Conservation (phyloP, 2,888 invertebrate genomes). For the Dicyrtoma fusca region DNA sequence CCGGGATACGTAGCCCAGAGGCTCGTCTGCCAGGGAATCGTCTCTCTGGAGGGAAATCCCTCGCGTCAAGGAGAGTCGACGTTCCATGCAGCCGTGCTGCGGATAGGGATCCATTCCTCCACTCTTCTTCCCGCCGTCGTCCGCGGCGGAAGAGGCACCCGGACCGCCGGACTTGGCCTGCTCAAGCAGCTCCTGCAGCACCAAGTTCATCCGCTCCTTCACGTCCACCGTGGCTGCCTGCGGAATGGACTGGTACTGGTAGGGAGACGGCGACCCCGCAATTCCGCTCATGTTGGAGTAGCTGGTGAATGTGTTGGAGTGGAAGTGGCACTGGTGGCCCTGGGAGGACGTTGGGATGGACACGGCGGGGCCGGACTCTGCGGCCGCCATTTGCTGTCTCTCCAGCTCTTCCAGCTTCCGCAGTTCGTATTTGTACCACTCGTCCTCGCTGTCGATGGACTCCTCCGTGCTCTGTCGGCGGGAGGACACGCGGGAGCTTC, state of each 20-base stretch:
- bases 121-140: neutral
- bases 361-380: slow-evolving; percentile 40
- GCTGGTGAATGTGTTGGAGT: slow-evolving; percentile 23
- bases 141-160: neutral
- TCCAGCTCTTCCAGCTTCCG: slow-evolving; percentile 85
- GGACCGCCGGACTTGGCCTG: slow-evolving; percentile 63
- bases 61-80: slow-evolving; percentile 54
- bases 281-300: slow-evolving; percentile 58
- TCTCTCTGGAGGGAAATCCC: slow-evolving; percentile 50
- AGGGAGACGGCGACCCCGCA: slow-evolving; percentile 20
- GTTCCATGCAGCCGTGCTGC: slow-evolving; percentile 24
- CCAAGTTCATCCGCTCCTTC: slow-evolving; percentile 79
- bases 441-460: slow-evolving; percentile 90
- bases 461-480: slow-evolving; percentile 89
- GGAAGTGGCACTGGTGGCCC: slow-evolving; percentile 31
- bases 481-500: slow-evolving; percentile 83
- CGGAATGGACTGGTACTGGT: slow-evolving; percentile 47
- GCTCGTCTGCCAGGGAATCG: slow-evolving; percentile 56
- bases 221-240: slow-evolving; percentile 64
- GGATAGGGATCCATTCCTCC: neutral
- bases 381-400: slow-evolving; percentile 60
- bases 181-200: slow-evolving; percentile 73
- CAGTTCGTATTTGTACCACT: slow-evolving; percentile 89
- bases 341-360: slow-evolving; percentile 25
- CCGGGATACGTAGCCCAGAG: slow-evolving; percentile 55